Evolutionary conservation across 2,888 invertebrate genomes (phyloP).

Genomic region (Chrysina gloriosa): DNA sequence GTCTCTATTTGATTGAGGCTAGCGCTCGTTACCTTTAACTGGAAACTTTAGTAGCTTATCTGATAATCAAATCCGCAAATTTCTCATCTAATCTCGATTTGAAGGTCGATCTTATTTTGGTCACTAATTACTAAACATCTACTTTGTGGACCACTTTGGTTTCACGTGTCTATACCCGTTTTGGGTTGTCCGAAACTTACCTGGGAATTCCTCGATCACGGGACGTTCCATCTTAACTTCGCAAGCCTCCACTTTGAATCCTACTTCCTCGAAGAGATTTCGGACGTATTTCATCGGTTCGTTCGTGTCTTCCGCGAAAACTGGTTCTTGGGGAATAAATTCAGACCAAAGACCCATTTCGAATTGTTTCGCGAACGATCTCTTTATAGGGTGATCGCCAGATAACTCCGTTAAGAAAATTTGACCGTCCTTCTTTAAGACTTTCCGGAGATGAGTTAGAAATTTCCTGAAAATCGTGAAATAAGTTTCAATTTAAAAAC

Average conservation of each 20-base stretch:
- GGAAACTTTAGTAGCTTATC: no score
- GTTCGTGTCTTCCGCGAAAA: neutral
- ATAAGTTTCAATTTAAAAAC: no score
- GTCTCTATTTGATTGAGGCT: no score
- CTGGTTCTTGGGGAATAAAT: neutral
- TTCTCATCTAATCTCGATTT: no score
- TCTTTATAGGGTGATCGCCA: neutral
- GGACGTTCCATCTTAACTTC: neutral
- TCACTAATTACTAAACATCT: no score
- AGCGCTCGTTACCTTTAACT: no score
- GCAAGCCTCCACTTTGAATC: neutral
- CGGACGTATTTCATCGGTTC: neutral
- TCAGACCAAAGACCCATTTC: neutral
- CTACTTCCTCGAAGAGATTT: neutral
- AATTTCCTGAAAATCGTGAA: no score
- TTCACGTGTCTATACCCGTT: no score
- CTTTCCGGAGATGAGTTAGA: no score
- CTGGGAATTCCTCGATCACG: neutral
- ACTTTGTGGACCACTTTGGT: no score
- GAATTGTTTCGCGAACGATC: slow-evolving; percentile 1
- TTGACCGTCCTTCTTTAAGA: slow-evolving; percentile 6
- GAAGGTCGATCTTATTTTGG: no score
- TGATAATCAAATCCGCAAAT: no score
- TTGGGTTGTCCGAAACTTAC: neutral
- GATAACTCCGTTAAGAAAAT: neutral